Evolutionary conservation across 2,113 vertebrate genomes (phyloP).

Genomic region (Leptodactylus fuscus): DNA sequence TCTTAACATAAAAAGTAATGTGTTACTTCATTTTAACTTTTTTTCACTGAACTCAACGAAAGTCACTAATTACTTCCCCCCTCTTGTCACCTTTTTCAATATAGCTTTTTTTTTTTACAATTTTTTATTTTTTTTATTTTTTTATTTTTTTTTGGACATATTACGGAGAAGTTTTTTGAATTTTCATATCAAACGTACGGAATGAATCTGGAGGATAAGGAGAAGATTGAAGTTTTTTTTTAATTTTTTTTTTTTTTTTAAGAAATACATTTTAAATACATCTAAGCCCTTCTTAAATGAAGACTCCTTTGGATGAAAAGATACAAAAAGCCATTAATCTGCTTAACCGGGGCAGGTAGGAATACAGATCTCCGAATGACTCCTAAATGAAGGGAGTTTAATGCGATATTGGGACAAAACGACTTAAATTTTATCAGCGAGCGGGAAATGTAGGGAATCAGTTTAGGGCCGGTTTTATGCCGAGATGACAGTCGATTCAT

Average conservation of each 20-base stretch:
- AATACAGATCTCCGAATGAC: conserved; percentile 69
- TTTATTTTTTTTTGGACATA: conserved; percentile 52
- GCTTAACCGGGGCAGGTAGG: conserved; percentile 83
- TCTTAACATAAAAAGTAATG: conserved; percentile 89
- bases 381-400: conserved; percentile 67
- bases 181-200: conserved; percentile 78
- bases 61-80: conserved; percentile 89
- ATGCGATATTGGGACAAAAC: conserved; percentile 69
- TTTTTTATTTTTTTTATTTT: conserved; percentile 54
- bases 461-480: conserved; percentile 65
- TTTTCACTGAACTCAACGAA: conserved; percentile 81
- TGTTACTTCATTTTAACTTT: conserved; percentile 89
- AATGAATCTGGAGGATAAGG: conserved; percentile 78
- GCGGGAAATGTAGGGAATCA: conserved; percentile 66
- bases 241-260: conserved; percentile 66
- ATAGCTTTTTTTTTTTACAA: conserved; percentile 64
- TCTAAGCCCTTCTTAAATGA: conserved; percentile 79
- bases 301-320: conserved; percentile 73
- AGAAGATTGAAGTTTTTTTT: conserved; percentile 71
- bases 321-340: conserved; percentile 78
- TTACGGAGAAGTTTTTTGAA: conserved; percentile 79
- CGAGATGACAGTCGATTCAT: conserved; percentile 70
- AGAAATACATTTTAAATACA: conserved; percentile 80
- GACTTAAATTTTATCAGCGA: conserved; percentile 68
- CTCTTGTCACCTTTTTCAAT: conserved; percentile 86